These are phyloP conservation scores for Hyperoplus immaculatus DNA, from an alignment of 2,797 vertebrate genomes.

Conservation along the genomic window DNA sequence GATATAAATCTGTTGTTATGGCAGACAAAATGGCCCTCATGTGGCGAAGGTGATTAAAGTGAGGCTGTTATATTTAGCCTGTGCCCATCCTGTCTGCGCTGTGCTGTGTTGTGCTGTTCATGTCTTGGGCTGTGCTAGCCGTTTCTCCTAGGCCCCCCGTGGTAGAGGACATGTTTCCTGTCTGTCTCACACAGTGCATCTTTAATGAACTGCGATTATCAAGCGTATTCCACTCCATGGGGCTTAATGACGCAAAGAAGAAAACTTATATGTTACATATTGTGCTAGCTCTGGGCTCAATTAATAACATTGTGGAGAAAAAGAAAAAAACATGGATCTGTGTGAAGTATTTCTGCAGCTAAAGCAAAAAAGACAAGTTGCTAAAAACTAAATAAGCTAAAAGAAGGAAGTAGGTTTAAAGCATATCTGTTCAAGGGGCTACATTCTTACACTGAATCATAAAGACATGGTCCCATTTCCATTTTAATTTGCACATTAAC, in stretches of 20 bases:
- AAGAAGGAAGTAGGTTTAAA: constrained; percentile 21
- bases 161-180: constrained; percentile 57
- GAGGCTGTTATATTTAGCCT: constrained; percentile 59
- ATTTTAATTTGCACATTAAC: constrained; percentile 58
- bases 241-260: constrained; percentile 63
- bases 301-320: constrained; percentile 45
- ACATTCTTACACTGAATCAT: constrained; percentile 21
- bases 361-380: constrained; percentile 24
- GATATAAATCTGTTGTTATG: constrained; percentile 14
- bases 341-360: constrained; percentile 39
- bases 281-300: constrained; percentile 42
- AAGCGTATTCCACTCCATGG: constrained; percentile 55
- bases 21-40: constrained; percentile 24
- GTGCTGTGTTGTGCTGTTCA: constrained; percentile 38
- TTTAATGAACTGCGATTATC: constrained; percentile 77
- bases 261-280: constrained; percentile 62
- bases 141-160: constrained; percentile 46
- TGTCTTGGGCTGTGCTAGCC: constrained; percentile 46
- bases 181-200: constrained; percentile 73
- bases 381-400: constrained; percentile 13
- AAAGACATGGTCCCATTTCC: constrained; percentile 34
- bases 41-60: constrained; percentile 37
- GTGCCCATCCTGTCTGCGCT: constrained; percentile 39
- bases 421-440: constrained; percentile 3
- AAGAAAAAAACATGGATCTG: constrained; percentile 24